phyloP scores from a whole-genome alignment of 2,113 vertebrate species.

The Alexandromys fortis region DNA sequence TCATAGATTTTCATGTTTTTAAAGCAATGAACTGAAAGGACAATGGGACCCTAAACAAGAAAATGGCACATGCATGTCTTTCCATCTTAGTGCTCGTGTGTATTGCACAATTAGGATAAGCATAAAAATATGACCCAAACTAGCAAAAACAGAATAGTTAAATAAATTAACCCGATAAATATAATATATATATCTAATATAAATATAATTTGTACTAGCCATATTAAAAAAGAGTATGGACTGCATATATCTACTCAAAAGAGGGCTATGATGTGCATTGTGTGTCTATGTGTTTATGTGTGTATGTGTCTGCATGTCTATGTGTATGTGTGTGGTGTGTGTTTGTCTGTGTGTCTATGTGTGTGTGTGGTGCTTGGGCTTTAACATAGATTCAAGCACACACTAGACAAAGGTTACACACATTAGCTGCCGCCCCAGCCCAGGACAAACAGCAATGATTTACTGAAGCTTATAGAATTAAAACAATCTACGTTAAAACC shows the following conservation, averaged over 20 bases:
- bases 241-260: background rate
- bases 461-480: background rate
- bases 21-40: background rate
- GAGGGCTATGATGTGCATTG: no score
- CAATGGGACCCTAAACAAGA: background rate
- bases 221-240: background rate
- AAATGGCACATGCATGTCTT: background rate
- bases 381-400: background rate
- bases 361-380: background rate
- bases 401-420: background rate
- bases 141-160: background rate
- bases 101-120: background rate
- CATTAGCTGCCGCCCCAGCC: background rate
- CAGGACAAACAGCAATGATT: fast-evolving
- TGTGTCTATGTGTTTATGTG: no score
- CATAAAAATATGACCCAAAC: background rate
- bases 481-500: background rate
- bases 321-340: background rate
- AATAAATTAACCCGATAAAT: background rate
- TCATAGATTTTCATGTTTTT: background rate
- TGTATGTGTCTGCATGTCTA: background rate
- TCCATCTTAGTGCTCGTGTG: background rate
- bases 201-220: background rate
- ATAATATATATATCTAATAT: background rate
- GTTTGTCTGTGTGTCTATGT: background rate